These are phyloP conservation scores for Akabosia matsudoensis DNA, from an alignment of 1,140 invertebrate species.

Conservation along the genomic window DNA sequence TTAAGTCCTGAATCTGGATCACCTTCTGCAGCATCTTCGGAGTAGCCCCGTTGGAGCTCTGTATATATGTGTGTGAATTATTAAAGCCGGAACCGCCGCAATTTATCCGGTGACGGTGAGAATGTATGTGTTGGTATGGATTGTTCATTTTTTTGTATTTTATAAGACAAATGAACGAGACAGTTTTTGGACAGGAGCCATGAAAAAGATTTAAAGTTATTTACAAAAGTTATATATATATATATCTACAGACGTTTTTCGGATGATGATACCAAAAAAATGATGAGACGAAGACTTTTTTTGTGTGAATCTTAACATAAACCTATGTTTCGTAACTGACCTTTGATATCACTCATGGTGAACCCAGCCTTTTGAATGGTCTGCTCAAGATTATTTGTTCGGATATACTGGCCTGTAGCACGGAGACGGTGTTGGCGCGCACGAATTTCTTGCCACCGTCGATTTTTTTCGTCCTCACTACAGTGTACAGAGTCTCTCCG, in stretches of 20 bases:
- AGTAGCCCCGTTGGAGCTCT: constrained; percentile 79
- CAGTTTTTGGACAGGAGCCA: background rate
- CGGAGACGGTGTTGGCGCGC: constrained; percentile 72
- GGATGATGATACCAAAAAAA: constrained; percentile 23
- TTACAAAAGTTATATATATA: no score
- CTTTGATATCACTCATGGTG: constrained; percentile 90
- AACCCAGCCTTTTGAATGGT: constrained; percentile 85
- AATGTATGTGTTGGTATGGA: background rate
- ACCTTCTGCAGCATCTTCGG: constrained; percentile 71
- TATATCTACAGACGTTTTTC: constrained; percentile 29
- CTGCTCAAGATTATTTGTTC: constrained; percentile 78
- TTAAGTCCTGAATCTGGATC: constrained; percentile 51
- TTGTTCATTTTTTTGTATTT: background rate
- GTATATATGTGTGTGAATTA: constrained; percentile 2
- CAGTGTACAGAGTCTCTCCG: background rate
- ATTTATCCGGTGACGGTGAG: background rate
- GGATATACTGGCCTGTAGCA: constrained; percentile 62
- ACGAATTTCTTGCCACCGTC: constrained; percentile 84
- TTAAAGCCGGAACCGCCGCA: constrained; percentile 2
- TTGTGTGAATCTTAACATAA: background rate
- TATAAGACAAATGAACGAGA: background rate
- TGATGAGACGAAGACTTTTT: no score
- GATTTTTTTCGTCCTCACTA: constrained; percentile 75
- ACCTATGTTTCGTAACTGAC: constrained; percentile 52
- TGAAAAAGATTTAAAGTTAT: constrained; percentile 17